A percentile compares a stretch with the other conserved stretches of the same genome.
phyloP scores from a whole-genome alignment of 1,140 invertebrate genomes.

The Thaumetopoea pityocampa region DNA sequence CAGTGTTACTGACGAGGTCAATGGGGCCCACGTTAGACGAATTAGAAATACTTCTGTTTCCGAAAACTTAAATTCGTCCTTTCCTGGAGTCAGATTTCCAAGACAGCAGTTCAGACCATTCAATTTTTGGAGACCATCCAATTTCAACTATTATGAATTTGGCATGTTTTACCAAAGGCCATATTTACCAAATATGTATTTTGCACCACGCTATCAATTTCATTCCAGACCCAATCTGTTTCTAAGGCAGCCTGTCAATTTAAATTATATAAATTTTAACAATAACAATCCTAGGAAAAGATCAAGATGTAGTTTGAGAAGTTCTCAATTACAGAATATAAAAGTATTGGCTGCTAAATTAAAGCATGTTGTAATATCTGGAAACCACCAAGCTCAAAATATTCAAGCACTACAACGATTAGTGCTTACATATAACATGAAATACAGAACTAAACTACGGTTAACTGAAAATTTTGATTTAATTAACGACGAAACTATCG shows the following conservation, averaged over 20 bases:
- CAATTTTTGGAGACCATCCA: constrained; percentile 27
- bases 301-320: constrained; percentile 18
- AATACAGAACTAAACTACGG: constrained; percentile 38
- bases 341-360: constrained; percentile 33
- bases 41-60: constrained; percentile 19
- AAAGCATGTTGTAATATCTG: constrained; percentile 28
- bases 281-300: constrained; percentile 23
- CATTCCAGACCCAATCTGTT: constrained; percentile 13
- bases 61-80: constrained; percentile 12
- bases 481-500: constrained; percentile 31
- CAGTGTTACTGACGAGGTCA: constrained; percentile 38
- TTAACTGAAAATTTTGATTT: constrained; percentile 41
- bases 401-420: constrained; percentile 35
- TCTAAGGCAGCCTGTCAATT: constrained; percentile 12
- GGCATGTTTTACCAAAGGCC: constrained; percentile 42
- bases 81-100: constrained; percentile 21
- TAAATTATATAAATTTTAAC: constrained; percentile 3
- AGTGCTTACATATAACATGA: constrained; percentile 44
- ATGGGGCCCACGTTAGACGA: constrained; percentile 30
- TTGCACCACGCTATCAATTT: constrained; percentile 21
- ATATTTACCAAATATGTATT: constrained; percentile 23
- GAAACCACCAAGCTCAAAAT: constrained; percentile 21
- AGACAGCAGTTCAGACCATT: constrained; percentile 26
- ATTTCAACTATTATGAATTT: constrained; percentile 31
- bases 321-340: constrained; percentile 37